A percentile compares a stretch with the other conserved stretches of the same genome.
Evolutionary conservation across 2,797 vertebrate genomes (phyloP).

Genomic region (Alectoris magna): DNA sequence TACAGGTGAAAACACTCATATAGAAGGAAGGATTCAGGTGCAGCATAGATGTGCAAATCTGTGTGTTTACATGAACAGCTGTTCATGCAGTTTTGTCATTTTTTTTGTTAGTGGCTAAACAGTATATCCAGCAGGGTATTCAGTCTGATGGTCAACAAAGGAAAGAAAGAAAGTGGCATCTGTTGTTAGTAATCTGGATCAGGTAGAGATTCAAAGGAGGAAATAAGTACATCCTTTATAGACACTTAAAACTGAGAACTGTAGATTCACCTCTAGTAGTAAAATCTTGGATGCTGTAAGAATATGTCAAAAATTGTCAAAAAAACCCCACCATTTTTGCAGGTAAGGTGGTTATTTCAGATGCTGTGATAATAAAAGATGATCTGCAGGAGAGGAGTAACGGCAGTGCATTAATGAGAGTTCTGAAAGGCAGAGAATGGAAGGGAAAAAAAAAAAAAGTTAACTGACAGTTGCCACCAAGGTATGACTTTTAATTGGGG

Average conservation of each 20-base stretch:
- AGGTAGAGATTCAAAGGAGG: background rate
- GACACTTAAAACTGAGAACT: background rate
- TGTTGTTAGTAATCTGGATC: background rate
- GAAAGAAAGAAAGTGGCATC: background rate
- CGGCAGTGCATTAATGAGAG: background rate
- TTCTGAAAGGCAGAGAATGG: constrained; percentile 1
- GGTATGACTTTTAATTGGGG: background rate
- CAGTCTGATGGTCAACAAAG: background rate
- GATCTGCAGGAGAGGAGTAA: background rate
- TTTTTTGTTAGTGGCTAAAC: background rate
- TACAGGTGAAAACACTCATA: background rate
- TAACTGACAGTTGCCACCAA: background rate
- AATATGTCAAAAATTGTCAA: background rate
- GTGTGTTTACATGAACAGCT: background rate
- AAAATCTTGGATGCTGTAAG: background rate
- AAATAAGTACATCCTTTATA: background rate
- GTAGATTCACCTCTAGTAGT: background rate
- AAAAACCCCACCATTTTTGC: background rate
- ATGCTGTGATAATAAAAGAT: background rate
- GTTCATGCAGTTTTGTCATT: background rate
- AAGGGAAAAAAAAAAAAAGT: background rate
- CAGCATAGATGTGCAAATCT: background rate
- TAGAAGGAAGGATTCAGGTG: background rate
- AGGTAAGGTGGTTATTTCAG: background rate
- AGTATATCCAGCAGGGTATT: background rate